Evolutionary conservation across 2,113 vertebrate genomes (phyloP).

Genomic region (Clinocottus analis): DNA sequence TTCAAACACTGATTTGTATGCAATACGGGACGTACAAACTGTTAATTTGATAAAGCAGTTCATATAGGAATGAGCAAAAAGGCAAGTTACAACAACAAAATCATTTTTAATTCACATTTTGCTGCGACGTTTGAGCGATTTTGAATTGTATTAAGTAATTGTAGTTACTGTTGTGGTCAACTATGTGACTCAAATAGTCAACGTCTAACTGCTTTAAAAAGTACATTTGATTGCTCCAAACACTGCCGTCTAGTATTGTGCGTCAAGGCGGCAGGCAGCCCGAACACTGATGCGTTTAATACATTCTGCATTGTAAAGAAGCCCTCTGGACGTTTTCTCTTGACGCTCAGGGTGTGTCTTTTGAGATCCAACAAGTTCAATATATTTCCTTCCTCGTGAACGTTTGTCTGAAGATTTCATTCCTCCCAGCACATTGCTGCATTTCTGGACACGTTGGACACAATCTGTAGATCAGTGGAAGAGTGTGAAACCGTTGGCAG

Average conservation of each 20-base stretch:
- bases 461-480: neutral
- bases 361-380: neutral
- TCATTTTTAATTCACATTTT: neutral
- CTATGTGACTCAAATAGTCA: neutral
- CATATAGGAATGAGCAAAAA: neutral
- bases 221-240: no score
- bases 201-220: neutral
- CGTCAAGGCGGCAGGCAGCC: neutral
- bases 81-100: neutral
- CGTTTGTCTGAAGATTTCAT: neutral
- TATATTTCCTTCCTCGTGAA: neutral
- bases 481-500: neutral
- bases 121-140: neutral
- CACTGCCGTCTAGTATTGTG: neutral
- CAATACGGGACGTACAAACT: neutral
- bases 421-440: neutral
- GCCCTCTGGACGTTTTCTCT: neutral
- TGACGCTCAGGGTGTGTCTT: neutral
- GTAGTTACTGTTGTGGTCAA: neutral
- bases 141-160: neutral
- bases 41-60: neutral
- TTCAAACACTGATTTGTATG: no score
- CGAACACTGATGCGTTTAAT: neutral
- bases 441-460: neutral
- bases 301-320: neutral